phyloP scores from a whole-genome alignment of 92 coral and sea anemone genomes.

The Paramuricea clavata region DNA sequence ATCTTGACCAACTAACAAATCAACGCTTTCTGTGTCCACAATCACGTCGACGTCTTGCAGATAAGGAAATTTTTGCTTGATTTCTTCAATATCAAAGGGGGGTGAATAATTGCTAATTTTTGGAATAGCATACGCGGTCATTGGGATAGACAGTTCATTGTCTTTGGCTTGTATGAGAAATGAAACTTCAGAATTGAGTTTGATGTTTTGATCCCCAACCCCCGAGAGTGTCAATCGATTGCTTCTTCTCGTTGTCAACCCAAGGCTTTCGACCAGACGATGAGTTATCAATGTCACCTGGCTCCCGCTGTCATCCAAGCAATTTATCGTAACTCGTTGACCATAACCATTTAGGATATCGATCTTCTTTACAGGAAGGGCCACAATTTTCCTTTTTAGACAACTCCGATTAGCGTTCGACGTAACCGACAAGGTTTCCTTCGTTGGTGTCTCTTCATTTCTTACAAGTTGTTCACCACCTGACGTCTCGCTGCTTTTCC shows the following conservation, averaged over 20 bases:
- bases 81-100: not conserved
- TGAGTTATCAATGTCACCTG: conserved; percentile 21
- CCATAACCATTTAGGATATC: conserved; percentile 1
- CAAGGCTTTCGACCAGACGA: conserved; percentile 30
- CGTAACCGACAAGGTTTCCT: not conserved
- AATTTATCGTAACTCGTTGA: not conserved
- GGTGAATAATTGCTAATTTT: not conserved
- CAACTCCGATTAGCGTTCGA: not conserved
- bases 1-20: no score
- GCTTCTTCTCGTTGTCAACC: not conserved
- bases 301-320: conserved; percentile 38
- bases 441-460: not conserved
- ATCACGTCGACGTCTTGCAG: no score
- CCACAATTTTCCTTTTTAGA: conserved; percentile 1
- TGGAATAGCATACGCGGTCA: not conserved
- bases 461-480: not conserved
- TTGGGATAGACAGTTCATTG: not conserved
- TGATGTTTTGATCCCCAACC: conserved; percentile 8
- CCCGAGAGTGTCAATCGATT: conserved; percentile 9
- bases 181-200: conserved; percentile 12
- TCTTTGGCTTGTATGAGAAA: not conserved
- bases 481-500: not conserved
- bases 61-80: not conserved
- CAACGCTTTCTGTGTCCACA: no score
- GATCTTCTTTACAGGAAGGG: conserved; percentile 25